Base-by-base conservation (phyloP, 1,140 invertebrate species). In the Octopus bimaculoides region DNA sequence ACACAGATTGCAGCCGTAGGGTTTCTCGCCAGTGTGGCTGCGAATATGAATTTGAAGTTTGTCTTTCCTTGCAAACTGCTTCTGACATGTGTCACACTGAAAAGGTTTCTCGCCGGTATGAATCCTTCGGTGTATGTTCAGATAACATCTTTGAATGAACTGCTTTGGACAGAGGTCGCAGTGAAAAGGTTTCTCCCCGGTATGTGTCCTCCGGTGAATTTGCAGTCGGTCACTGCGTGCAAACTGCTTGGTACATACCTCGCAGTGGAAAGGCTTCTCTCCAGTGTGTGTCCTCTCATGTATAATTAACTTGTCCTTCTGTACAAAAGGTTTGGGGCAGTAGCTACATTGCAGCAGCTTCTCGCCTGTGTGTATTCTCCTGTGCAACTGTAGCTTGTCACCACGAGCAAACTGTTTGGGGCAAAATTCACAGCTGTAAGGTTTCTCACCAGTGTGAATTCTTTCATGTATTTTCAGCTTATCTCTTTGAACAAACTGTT, bases 281-380 rank as follows among this genome's bases (percentile, higher is more conserved):
- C 77, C 77, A 1, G 95, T 3, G 95, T 96, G 78, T 96, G 89
- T 83, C 94, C 95, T 87, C 97, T 96, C 80, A 95, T 92, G 80
- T 95, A 91, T 54, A 96, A 91, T 88, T 4, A 83, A 71, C 56
- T 96, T 95, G 90, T 95, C 96, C 86, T 96, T 96, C 78, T 95
- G 92, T 54, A 95, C 92, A 88, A 96, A 97, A 3, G 95, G 95
- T 89, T 96, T 97, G 54, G 95, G 95, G 85, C 97, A 98, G 0
- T 94, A 94, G 79, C 93, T 91, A 86, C 97, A 98, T 86, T 97
- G 95, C 91, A 97, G 97, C 0, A 97, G 97, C 88, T 98, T 97
- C 83, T 97, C 96, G 86, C 97, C 96, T 1, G 96, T 98, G 75
- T 98, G 97, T 0, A 96, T 97, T 10, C 97, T 91, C 14, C 97